Evolutionary conservation across 2,797 vertebrate genomes (phyloP), one percentile per base, ranked within the genome.

Genomic region (Rhincodon typus): DNA sequence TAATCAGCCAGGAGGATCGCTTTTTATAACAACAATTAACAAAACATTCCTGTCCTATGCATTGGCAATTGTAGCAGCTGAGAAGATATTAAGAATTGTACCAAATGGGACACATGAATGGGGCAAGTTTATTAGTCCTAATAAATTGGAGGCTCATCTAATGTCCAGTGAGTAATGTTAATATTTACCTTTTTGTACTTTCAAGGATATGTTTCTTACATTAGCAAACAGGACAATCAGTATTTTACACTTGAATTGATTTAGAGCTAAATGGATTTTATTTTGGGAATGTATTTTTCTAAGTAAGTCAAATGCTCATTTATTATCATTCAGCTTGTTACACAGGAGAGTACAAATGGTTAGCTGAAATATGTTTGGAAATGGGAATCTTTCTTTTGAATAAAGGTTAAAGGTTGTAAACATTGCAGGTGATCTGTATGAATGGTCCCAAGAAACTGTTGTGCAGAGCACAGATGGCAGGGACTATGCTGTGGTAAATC

Each of bases 21-120:
- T 99, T 96, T 99, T 99, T 97, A 98, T 99, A 97, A 99, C 99
- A 5, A 99, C 99, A 95, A 97, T 99, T 96, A 99, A 98, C 97
- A 99, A 98, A 97, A 99, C 99, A 79, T 98, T 98, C 79, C 97
- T 99, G 96, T 99, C 99, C 4, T 99, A 99, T n/a, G 95, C 96
- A 46, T 96, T 99, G 97, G 99, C 97, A 94, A 98, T 99, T 96
- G 97, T 99, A 27, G 97, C 97, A 94, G 98, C 99, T 30, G 99
- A 99, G 97, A 98, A 98, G 96, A 96, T 99, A 96, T 97, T 98
- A 88, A 97, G 97, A 90, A 98, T 99, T 95, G 98, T 99, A 95
- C 99, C 99, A 30, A 97, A 97, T 23, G 99, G 99, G 96, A 99
- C 99, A 25, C 99, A 99, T 13, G 98, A 98, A 57, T 99, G 99